Evolutionary conservation across 1,140 invertebrate genomes (phyloP), one percentile per base, ranked within the genome.

Genomic region (Branchinecta lynchi): DNA sequence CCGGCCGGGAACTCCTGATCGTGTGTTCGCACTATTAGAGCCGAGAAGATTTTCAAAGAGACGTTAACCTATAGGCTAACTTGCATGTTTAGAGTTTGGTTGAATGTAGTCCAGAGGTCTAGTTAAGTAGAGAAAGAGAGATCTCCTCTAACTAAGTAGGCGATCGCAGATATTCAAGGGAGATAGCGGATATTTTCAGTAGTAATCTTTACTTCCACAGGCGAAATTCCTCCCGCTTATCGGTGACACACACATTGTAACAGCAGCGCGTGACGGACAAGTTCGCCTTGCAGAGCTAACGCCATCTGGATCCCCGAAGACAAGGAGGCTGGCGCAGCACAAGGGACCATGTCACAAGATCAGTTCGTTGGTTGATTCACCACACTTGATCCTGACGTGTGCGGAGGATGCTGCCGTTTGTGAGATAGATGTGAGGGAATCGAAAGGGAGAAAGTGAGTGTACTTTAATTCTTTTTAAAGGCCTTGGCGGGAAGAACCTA

Each of bases 191-290:
- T 9, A 15, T 68, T 45, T 32, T 32, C 21, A 66, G 32, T 32
- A 32, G 32, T 32, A 32, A 1, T 70, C 66, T 72, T 73, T 43
- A 3, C 66, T 7, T 66, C 74, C 80, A 9, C 74, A 88, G 85
- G 82, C 82, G 2, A 87, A 87, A 76, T 88, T 87, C 80, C 79
- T 89, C 72, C 85, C 85, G 20, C 78, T 82, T 21, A 78, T 82
- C 75, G 85, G 86, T 60, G 90, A 93, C 79, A 80, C 86, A 69
- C 88, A 90, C 75, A 87, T 97, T 45, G 88, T 92, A 3, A 90
- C 91, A 8, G 88, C 88, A 79, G 89, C 89, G 17, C 82, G 90
- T 66, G 93, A 98, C 81, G 93, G 93, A 32, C 89, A 93, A 78
- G 88, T 96, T 67, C 75, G 85, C 65, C 73, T 86, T 68, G 83